Conservation (phyloP, 2,113 vertebrate genomes). For the Solea solea region DNA sequence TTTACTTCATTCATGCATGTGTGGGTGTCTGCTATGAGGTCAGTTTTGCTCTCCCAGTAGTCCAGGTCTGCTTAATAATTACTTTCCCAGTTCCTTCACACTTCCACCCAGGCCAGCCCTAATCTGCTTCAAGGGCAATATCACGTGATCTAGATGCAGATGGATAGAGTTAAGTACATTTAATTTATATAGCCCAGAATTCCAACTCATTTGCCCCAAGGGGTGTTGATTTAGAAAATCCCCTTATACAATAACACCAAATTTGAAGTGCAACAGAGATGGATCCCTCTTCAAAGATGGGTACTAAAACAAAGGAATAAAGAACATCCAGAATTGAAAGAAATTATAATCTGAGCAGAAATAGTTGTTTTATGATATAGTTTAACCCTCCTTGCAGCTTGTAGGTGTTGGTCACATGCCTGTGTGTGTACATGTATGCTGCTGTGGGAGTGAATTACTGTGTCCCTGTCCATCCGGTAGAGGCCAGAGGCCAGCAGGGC, state of each 20-base stretch:
- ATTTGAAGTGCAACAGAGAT: no score
- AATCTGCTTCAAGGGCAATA: not conserved
- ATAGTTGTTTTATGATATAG: not conserved
- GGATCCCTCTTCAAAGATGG: accelerated
- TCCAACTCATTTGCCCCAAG: not conserved
- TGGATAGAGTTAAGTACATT: not conserved
- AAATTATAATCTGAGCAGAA: not conserved
- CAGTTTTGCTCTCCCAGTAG: constrained; percentile 24
- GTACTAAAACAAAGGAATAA: no score
- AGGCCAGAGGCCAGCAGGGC: constrained; percentile 68
- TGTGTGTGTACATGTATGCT: constrained; percentile 6
- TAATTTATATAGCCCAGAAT: not conserved
- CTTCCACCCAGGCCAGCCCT: not conserved
- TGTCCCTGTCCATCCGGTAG: constrained; percentile 58
- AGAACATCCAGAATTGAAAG: not conserved
- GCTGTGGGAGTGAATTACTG: constrained; percentile 44
- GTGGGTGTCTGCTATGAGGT: constrained; percentile 46
- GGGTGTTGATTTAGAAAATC: no score
- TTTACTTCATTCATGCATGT: constrained; percentile 51
- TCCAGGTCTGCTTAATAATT: constrained; percentile 44
- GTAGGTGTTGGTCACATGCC: constrained; percentile 38
- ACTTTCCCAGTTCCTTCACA: constrained; percentile 38
- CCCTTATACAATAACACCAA: no score
- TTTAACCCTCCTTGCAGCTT: constrained; percentile 16
- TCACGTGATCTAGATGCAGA: not conserved